Conservation (phyloP, 2,888 invertebrate species). For the Flexamia atlantica region DNA sequence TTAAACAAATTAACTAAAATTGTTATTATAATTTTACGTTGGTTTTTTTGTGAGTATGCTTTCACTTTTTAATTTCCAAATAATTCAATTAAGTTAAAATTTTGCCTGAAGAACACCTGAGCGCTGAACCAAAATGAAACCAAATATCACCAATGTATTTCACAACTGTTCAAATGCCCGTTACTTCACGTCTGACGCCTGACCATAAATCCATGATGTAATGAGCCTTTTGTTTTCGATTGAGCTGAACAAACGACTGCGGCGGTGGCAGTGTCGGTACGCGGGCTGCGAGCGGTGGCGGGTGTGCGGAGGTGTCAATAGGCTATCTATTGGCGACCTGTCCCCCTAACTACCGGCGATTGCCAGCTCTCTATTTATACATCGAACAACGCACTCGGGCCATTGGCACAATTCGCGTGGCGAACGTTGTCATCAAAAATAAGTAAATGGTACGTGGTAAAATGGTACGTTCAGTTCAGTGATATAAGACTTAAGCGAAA, state of each 20-base stretch:
- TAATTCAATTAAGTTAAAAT: no score
- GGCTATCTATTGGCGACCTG: constrained; percentile 19
- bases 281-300: neutral
- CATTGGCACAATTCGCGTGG: neutral
- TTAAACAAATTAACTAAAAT: no score
- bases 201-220: neutral
- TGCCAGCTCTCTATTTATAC: constrained; percentile 31
- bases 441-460: no score
- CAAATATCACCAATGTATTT: no score
- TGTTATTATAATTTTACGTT: no score
- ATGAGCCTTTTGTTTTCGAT: neutral
- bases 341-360: neutral
- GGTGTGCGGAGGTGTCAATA: constrained; percentile 9
- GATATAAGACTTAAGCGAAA: no score
- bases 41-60: no score
- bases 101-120: no score
- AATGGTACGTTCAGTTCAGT: no score
- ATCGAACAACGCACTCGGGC: neutral
- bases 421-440: no score
- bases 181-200: neutral
- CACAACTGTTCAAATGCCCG: neutral
- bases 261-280: neutral
- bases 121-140: no score
- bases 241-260: neutral
- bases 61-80: no score